Conservation (phyloP, 1,140 invertebrate genomes). For the Drosophila ohnishii region DNA sequence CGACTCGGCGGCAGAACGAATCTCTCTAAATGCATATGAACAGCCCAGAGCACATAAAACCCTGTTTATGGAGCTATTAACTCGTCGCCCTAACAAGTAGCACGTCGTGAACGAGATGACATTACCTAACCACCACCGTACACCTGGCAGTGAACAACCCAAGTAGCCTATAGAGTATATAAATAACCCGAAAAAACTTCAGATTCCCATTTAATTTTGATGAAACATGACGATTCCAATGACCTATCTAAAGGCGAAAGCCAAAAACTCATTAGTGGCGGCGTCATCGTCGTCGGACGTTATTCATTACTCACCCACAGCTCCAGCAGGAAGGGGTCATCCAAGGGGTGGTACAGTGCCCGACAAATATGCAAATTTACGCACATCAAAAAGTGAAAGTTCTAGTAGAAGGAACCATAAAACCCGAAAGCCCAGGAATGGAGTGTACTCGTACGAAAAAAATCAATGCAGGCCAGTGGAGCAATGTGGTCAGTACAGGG, state of each 20-base stretch:
- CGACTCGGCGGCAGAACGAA: neutral
- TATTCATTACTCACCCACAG: constrained; percentile 55
- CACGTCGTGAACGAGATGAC: neutral
- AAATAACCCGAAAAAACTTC: neutral
- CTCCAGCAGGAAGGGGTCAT: neutral
- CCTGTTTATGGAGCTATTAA: constrained; percentile 19
- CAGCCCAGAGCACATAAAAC: constrained; percentile 8
- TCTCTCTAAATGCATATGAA: constrained; percentile 17
- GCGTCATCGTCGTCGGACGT: constrained; percentile 42
- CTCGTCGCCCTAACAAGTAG: neutral
- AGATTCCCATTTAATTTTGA: neutral
- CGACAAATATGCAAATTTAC: constrained; percentile 68
- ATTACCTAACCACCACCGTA: neutral
- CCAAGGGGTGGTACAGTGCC: constrained; percentile 17
- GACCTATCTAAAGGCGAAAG: constrained; percentile 39
- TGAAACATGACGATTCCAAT: constrained; percentile 32
- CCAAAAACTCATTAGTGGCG: constrained; percentile 36
- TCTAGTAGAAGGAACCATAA: constrained; percentile 42
- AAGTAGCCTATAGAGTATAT: neutral
- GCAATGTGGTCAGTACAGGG: constrained; percentile 40
- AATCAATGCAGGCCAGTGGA: constrained; percentile 61
- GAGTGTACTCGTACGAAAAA: constrained; percentile 42
- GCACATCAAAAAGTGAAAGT: constrained; percentile 68
- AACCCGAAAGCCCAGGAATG: constrained; percentile 37
- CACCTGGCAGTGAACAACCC: neutral